Evolutionary conservation across 2,888 invertebrate species (phyloP), one percentile per base, ranked within the genome.

Genomic region (Hyposoter didymator): DNA sequence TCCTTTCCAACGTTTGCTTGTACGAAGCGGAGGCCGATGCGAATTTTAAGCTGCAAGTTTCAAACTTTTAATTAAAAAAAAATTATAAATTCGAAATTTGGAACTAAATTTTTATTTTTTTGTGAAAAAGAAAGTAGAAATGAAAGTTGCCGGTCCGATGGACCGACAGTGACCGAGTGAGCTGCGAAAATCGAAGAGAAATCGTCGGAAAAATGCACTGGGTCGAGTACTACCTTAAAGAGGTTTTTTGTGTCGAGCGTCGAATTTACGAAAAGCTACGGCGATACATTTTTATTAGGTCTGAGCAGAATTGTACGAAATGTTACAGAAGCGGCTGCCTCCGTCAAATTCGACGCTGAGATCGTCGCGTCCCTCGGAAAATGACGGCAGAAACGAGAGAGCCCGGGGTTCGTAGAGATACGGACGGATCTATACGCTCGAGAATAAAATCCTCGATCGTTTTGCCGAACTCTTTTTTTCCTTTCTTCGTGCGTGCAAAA

Each of bases 401-500:
- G 19, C 6, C 19, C 12, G 62, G 62, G 62, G 45, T 39, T 28
- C 45, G 70, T 10, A 47, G 22, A 10, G 74, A 74, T 74, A 43
- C 62, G 8, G 59, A 19, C 32, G 75, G 28, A 74, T 64, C 39
- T n/a, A 45, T 32, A n/a, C n/a, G 52, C 64, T 35, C 28, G 12
- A 19, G 47, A 75, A 75, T 64, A 66, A n/a, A n/a, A 76, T 76
- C 49, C 49, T 66, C 47, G 19, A 49, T 22, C 45, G 7, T 49
- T 49, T 66, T 19, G 8, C 14, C 47, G 32, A 76, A 14, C 49
- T 35, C 6, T 49, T 59, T 45, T 43, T 59, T 45, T 43, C n/a
- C 62, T 35, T 52, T 59, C n/a, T 49, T 32, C 28, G 28, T 45
- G 19, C 69, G 32, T 69, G n/a, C 32, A 47, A 69, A 43, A 28